These are phyloP conservation scores for Salmo trutta DNA, from an alignment of 2,797 vertebrate genomes.

Conservation along the genomic window DNA sequence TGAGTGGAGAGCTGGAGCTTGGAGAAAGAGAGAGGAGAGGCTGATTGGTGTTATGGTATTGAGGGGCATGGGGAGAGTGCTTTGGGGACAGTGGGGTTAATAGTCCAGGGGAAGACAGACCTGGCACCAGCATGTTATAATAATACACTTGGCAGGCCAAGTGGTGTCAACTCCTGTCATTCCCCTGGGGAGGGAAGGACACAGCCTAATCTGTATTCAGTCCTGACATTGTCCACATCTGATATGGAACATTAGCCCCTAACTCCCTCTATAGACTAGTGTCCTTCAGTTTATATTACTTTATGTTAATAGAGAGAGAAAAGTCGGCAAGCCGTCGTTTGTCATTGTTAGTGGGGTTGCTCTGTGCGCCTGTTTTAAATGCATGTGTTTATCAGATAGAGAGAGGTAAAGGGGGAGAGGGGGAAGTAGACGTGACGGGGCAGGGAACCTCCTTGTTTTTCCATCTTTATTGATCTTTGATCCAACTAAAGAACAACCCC, in stretches of 20 bases:
- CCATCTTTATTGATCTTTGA: slow-evolving; percentile 72
- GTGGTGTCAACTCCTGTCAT: slow-evolving; percentile 96
- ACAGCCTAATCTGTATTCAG: slow-evolving; percentile 99
- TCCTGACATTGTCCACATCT: slow-evolving; percentile 99
- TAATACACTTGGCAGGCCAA: slow-evolving; percentile 95
- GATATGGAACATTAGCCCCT: slow-evolving; percentile 99
- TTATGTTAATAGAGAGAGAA: slow-evolving; percentile 99
- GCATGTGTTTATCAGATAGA: slow-evolving; percentile 92
- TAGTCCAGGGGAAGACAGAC: slow-evolving; percentile 90
- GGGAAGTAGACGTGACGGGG: slow-evolving; percentile 73
- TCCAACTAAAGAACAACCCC: slow-evolving; percentile 33
- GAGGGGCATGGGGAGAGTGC: slow-evolving; percentile 57
- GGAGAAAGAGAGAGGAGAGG: slow-evolving; percentile 26
- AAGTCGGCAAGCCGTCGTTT: slow-evolving; percentile 96
- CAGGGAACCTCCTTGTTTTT: slow-evolving; percentile 52
- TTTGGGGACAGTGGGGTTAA: slow-evolving; percentile 85
- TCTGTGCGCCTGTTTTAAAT: slow-evolving; percentile 92
- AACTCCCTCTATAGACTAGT: slow-evolving; percentile 99
- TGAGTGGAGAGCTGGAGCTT: slow-evolving; percentile 19
- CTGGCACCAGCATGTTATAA: slow-evolving; percentile 92
- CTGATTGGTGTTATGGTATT: slow-evolving; percentile 56
- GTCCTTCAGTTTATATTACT: slow-evolving; percentile 99
- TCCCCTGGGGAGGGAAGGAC: slow-evolving; percentile 98
- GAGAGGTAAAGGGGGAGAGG: slow-evolving; percentile 2
- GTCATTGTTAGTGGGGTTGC: slow-evolving; percentile 95